These are phyloP conservation scores for Peucedramus taeniatus DNA, from an alignment of 2,113 vertebrate genomes.

Conservation along the genomic window DNA sequence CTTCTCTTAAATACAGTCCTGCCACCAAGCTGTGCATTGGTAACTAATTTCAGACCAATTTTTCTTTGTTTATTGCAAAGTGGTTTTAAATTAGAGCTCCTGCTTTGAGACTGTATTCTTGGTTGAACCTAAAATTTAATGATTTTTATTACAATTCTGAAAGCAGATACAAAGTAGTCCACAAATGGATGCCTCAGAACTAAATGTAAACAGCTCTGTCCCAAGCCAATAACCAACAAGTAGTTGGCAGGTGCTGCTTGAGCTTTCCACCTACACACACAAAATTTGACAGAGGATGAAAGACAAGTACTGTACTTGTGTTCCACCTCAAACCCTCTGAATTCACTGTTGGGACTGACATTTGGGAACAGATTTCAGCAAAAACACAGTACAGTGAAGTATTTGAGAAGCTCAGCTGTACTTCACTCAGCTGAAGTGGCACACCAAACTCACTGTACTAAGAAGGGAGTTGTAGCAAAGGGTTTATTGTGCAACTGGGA, in stretches of 20 bases:
- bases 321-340: slow-evolving; percentile 3
- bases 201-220: not conserved
- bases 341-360: slow-evolving; percentile 5
- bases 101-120: not conserved
- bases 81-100: not conserved
- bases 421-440: not conserved
- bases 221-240: not conserved
- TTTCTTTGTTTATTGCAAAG: not conserved
- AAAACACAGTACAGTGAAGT: not conserved
- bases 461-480: not conserved
- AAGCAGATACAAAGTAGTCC: not conserved
- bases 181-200: not conserved
- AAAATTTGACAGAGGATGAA: not conserved
- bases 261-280: slow-evolving; percentile 17
- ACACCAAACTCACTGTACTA: not conserved
- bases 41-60: not conserved
- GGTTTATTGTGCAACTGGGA: not conserved
- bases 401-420: not conserved
- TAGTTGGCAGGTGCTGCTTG: not conserved
- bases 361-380: slow-evolving; percentile 22
- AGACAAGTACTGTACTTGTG: not conserved
- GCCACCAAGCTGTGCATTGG: not conserved
- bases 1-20: not conserved
- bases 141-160: not conserved
- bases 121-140: not conserved